These are phyloP conservation scores for Acrocyrtus sp. DNA, from an alignment of 2,888 invertebrate species.

Conservation along the genomic window DNA sequence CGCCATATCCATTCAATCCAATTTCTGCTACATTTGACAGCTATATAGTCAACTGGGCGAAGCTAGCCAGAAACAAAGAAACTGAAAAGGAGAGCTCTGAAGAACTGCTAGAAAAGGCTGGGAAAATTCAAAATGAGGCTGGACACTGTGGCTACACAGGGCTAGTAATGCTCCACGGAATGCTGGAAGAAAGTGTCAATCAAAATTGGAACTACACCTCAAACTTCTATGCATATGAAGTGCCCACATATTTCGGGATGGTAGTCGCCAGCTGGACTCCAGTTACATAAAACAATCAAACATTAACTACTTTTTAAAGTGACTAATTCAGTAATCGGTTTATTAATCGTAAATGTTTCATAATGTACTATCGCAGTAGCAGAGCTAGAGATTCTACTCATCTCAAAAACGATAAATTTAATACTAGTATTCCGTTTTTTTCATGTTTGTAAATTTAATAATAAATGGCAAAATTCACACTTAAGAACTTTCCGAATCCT, in stretches of 20 bases:
- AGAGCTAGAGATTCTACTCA: no score
- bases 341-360: no score
- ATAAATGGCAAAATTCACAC: no score
- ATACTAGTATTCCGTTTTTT: no score
- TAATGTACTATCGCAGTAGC: no score
- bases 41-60: slow-evolving; percentile 40
- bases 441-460: no score
- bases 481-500: no score
- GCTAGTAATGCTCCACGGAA: slow-evolving; percentile 47
- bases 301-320: no score
- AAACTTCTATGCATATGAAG: slow-evolving; percentile 33
- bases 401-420: no score
- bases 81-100: slow-evolving; percentile 9
- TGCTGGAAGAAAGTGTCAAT: slow-evolving; percentile 31
- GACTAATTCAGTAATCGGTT: no score
- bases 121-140: slow-evolving; percentile 12
- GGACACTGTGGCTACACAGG: slow-evolving; percentile 55
- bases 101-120: slow-evolving; percentile 29
- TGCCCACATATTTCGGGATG: slow-evolving; percentile 54
- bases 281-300: no score
- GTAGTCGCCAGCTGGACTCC: slow-evolving; percentile 38
- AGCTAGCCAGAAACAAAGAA: slow-evolving; percentile 20
- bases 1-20: slow-evolving; percentile 30
- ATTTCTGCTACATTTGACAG: slow-evolving; percentile 24
- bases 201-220: slow-evolving; percentile 13